Conservation (phyloP, 1,140 invertebrate genomes). For the Notospermus geniculatus region DNA sequence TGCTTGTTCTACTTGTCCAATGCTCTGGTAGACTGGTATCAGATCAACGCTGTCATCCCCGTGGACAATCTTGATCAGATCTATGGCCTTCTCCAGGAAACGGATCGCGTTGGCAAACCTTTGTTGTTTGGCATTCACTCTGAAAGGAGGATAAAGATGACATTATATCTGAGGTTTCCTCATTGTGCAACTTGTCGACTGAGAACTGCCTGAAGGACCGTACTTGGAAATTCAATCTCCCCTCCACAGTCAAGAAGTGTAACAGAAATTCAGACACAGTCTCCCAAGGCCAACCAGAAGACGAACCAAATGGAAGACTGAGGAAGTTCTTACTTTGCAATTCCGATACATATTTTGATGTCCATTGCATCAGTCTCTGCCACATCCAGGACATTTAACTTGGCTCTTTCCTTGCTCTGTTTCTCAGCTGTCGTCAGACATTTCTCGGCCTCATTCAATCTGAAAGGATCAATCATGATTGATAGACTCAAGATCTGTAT, state of each 20-base stretch:
- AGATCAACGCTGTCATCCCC: conserved; percentile 42
- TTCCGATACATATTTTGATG: conserved; percentile 37
- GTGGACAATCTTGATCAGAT: conserved; percentile 35
- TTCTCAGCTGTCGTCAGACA: conserved; percentile 43
- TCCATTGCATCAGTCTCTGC: conserved; percentile 44
- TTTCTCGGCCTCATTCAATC: conserved; percentile 36
- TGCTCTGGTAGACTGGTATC: conserved; percentile 45
- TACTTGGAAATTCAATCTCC: too few relatives aligned
- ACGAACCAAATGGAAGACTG: too few relatives aligned
- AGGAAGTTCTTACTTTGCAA: conserved; percentile 37
- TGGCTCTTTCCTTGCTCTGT: conserved; percentile 35
- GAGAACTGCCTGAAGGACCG: too few relatives aligned
- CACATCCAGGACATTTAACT: conserved; percentile 39
- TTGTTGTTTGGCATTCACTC: conserved; percentile 46
- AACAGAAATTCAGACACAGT: too few relatives aligned
- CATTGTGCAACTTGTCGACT: neutral
- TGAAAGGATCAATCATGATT: neutral
- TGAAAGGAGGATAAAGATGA: conserved; percentile 25
- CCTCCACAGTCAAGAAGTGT: too few relatives aligned
- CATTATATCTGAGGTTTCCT: neutral
- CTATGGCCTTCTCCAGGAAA: conserved; percentile 46
- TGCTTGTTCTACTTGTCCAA: conserved; percentile 45
- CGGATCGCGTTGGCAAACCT: conserved; percentile 41
- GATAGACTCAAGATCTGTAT: too few relatives aligned
- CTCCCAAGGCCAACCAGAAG: too few relatives aligned